Base-by-base conservation (phyloP, 2,888 invertebrate species). In the Catocala fraxini region DNA sequence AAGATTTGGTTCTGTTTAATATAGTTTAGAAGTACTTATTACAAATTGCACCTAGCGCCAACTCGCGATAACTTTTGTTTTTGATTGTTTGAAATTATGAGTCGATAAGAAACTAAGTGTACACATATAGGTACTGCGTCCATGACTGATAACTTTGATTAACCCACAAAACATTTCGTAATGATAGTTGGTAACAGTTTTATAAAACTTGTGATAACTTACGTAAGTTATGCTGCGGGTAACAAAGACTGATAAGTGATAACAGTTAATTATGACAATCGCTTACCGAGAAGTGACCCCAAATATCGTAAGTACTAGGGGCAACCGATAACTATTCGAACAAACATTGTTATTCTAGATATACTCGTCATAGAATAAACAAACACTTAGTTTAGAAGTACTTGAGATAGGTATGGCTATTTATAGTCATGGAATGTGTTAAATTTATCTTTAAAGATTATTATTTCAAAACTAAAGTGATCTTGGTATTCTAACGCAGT, bases 281-380 rank as follows among this genome's bases (percentile, higher is more conserved):
- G 66, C 61, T 57, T 68, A 70, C 43, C 60, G 56, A 58, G 58
- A 57, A 64, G 39, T 52, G 70, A 75, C 73, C 71, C 59, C 54
- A 15, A 42, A 49, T 75, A 72, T 77, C 78, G 42, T 49, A 9
- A 25, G 63, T 71, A 79, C 64, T 74, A 61, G 51, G 67, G 74
- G 68, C 79, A 77, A 64, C 53, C 12, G 77, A 79, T 82, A 83
- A 80, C 67, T 52, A 51, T 55, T 59, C 59, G 55, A 61, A 78
- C 77, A 82, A 82, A 82, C 70, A 81, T 47, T 68, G 68, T 73
- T 71, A 56, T 80, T 80, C 75, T 77, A 74, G 75, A 80, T 71
- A 67, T 72, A 77, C 70, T 78, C 67, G 54, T 70, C 73, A 75
- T 52, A 15, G 12, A 61, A 68, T 70, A 69, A 54, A 65, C 58